Evolutionary conservation across 2,113 vertebrate genomes (phyloP), one percentile per base, ranked within the genome.

Genomic region (Percina caprodes): DNA sequence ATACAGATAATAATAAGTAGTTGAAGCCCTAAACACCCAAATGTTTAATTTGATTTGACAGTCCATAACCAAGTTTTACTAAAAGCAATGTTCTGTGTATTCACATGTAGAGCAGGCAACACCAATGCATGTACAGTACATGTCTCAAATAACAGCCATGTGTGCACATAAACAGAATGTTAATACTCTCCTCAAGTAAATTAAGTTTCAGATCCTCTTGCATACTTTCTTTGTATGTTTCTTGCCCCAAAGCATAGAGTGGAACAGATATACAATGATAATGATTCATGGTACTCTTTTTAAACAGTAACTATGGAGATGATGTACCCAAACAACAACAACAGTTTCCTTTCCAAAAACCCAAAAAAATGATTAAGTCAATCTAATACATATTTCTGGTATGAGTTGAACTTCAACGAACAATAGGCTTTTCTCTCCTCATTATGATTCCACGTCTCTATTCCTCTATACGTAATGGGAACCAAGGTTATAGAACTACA

Each of bases 291-390:
- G 35, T 35, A 58, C n/a, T 6, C 35, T 39, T 83, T 76, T 82
- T 51, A 0, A 3, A 33, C n/a, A 12, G 86, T 86, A 69, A 74
- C 91, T 74, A 91, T 88, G 77, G 90, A 69, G 81, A 92, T 58
- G 8, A 46, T 60, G 61, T 35, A 71, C 65, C 62, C 73, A 89
- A 85, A 89, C 86, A 86, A 56, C 74, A 75, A 48, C 77, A 85
- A 67, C 63, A 89, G 71, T 76, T 73, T 70, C 51, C 67, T 8
- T 62, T 56, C 23, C 61, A 18, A 65, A 74, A 69, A 35, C 3
- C 33, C 30, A 7, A 56, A 56, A 45, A 26, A 52, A 62, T 55
- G 2, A 69, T 62, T n/a, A 73, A n/a, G 42, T n/a, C 58, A 48
- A 33, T 60, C 6, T 19, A 48, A 33, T 54, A 15, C 62, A 16